phyloP scores from a whole-genome alignment of 2,888 invertebrate species.

The Xestia c-nigrum region DNA sequence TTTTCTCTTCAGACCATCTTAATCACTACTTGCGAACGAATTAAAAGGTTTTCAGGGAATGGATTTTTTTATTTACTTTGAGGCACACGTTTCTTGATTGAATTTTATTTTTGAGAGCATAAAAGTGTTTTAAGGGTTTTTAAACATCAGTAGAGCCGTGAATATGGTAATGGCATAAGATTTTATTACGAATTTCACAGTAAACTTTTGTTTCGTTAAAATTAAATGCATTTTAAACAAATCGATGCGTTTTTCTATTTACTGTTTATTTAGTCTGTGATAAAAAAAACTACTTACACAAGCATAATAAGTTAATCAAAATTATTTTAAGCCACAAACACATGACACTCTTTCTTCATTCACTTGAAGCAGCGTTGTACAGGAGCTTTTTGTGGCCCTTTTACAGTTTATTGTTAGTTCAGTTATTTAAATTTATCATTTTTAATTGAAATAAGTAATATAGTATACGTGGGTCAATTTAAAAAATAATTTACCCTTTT shows the following conservation, averaged over 20 bases:
- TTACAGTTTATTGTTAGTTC: neutral
- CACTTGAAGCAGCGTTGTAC: neutral
- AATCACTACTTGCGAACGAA: slow-evolving; percentile 47
- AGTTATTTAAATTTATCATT: neutral
- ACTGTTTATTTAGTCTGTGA: neutral
- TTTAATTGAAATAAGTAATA: neutral
- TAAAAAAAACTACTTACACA: neutral
- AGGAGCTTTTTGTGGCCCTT: neutral
- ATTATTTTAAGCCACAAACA: neutral
- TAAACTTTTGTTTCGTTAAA: neutral
- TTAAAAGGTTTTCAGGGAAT: slow-evolving; percentile 50
- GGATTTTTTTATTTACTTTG: slow-evolving; percentile 43
- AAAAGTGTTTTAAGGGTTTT: slow-evolving; percentile 9
- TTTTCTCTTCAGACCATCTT: slow-evolving; percentile 53
- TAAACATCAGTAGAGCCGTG: slow-evolving; percentile 4
- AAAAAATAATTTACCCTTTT: neutral
- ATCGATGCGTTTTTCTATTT: neutral
- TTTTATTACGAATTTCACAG: neutral
- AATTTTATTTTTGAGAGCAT: slow-evolving; percentile 25
- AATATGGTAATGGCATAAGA: neutral
- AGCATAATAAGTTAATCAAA: neutral
- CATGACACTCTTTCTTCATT: neutral
- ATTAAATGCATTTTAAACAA: neutral
- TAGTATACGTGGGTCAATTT: neutral
- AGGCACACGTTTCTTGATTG: slow-evolving; percentile 25